Evolutionary conservation across 2,888 invertebrate genomes (phyloP).

Genomic region (Tachina fera): DNA sequence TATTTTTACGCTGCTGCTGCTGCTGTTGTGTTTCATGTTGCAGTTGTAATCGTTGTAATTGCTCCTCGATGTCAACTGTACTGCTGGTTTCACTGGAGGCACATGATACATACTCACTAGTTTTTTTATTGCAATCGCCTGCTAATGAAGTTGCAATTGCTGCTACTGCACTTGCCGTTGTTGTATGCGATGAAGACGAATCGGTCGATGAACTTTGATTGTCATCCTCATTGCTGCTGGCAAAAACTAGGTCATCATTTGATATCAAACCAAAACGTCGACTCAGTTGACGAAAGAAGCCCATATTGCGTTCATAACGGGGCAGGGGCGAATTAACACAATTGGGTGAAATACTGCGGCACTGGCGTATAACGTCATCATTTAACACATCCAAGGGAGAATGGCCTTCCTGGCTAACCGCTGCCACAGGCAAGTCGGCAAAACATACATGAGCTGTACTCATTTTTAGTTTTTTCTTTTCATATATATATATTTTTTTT

Average conservation of each 20-base stretch:
- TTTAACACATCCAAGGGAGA: slow-evolving; percentile 32
- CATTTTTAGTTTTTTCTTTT: slow-evolving; percentile 71
- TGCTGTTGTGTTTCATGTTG: slow-evolving; percentile 70
- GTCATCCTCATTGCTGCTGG: slow-evolving; percentile 83
- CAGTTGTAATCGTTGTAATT: slow-evolving; percentile 71
- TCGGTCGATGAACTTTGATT: slow-evolving; percentile 83
- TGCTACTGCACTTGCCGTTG: slow-evolving; percentile 68
- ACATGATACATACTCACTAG: slow-evolving; percentile 78
- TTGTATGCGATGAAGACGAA: slow-evolving; percentile 82
- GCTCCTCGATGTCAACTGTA: slow-evolving; percentile 84
- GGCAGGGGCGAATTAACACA: slow-evolving; percentile 82
- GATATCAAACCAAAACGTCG: slow-evolving; percentile 86
- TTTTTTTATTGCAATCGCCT: slow-evolving; percentile 41
- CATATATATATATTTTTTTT: background rate
- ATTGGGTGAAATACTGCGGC: slow-evolving; percentile 81
- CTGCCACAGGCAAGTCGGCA: slow-evolving; percentile 75
- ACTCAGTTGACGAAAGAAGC: slow-evolving; percentile 87
- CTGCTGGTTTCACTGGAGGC: slow-evolving; percentile 85
- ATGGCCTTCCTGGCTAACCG: slow-evolving; percentile 54
- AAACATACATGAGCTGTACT: slow-evolving; percentile 78
- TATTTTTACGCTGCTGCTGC: slow-evolving; percentile 47
- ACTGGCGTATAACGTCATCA: slow-evolving; percentile 65
- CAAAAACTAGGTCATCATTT: slow-evolving; percentile 83
- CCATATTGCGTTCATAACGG: slow-evolving; percentile 85
- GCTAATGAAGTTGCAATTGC: slow-evolving; percentile 47